phyloP scores from a whole-genome alignment of 2,888 invertebrate species.

The Glyphotaelius pellucidus region DNA sequence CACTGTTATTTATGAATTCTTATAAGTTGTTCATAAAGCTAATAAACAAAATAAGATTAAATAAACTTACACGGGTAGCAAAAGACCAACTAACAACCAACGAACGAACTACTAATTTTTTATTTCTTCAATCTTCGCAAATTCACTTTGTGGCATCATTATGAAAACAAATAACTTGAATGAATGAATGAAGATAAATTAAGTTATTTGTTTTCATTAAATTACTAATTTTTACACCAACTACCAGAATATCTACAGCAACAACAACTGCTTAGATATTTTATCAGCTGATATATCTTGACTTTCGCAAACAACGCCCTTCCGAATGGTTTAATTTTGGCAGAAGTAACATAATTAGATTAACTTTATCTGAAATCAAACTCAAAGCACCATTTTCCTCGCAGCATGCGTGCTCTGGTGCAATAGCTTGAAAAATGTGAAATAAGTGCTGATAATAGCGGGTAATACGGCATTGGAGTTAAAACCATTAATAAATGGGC shows the following conservation, averaged over 20 bases:
- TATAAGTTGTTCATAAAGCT: too few relatives aligned
- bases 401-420: background rate
- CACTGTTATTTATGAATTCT: too few relatives aligned
- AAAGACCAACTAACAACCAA: too few relatives aligned
- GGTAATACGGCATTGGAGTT: slow-evolving; percentile 63
- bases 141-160: too few relatives aligned
- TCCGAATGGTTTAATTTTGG: background rate
- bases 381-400: background rate
- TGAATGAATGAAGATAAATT: too few relatives aligned
- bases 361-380: background rate
- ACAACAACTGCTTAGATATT: background rate
- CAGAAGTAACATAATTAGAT: slow-evolving; percentile 9
- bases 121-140: too few relatives aligned
- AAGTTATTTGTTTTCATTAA: too few relatives aligned
- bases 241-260: background rate
- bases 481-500: slow-evolving; percentile 66
- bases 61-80: too few relatives aligned
- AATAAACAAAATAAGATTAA: too few relatives aligned
- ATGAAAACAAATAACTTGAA: too few relatives aligned
- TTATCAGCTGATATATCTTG: background rate
- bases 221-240: too few relatives aligned
- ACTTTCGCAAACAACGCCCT: background rate
- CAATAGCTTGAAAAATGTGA: slow-evolving; percentile 32
- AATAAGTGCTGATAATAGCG: slow-evolving; percentile 52
- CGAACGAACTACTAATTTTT: too few relatives aligned